Base-by-base conservation (phyloP, 2,797 vertebrate species). In the Coregonus ussuriensis region DNA sequence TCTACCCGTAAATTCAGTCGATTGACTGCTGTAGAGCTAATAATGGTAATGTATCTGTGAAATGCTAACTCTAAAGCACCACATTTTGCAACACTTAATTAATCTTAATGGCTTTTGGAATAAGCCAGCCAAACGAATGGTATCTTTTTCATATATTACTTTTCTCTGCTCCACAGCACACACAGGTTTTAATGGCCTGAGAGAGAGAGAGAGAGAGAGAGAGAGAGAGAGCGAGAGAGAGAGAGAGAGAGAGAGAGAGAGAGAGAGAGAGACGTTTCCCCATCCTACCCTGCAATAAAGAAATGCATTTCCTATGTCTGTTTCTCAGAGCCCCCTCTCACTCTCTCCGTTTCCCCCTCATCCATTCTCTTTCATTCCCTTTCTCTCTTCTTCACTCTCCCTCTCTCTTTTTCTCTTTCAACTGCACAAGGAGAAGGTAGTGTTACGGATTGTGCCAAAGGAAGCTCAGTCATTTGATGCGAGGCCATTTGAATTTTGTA, bases 101-200 rank as follows among this genome's bases (percentile, higher is more conserved):
- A 89, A 91, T 92, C 88, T 90, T 92, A 93, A 93, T 93, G 91
- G 89, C 92, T 91, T 91, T 88, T 88, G 87, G 87, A 92, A 93
- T 88, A 90, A 92, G 86, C 83, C 82, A 83, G 87, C 88, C 89
- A 89, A 91, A 87, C 83, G 92, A 88, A 89, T 74, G 51, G 37
- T 84, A 88, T 88, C 82, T 79, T 89, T 88, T 82, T 87, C 88
- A 90, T 89, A 88, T 93, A 93, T 90, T 87, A 89, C 88, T 87
- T 88, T 87, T 85, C 82, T 74, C 85, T 86, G 73, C 83, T 82
- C 79, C n/a, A 52, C 18, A 71, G 37, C 35, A 33, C 79, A 84
- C 84, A 73, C 85, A 66, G 86, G 79, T 88, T 80, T 77, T 79
- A 25, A 25, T 25, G 25, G 25, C 25, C 25, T 25, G 25, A 56